Percentiles rank a stretch among this genome's conserved stretches.
Evolutionary conservation across 1,140 invertebrate genomes (phyloP).

Genomic region (Pantala flavescens): DNA sequence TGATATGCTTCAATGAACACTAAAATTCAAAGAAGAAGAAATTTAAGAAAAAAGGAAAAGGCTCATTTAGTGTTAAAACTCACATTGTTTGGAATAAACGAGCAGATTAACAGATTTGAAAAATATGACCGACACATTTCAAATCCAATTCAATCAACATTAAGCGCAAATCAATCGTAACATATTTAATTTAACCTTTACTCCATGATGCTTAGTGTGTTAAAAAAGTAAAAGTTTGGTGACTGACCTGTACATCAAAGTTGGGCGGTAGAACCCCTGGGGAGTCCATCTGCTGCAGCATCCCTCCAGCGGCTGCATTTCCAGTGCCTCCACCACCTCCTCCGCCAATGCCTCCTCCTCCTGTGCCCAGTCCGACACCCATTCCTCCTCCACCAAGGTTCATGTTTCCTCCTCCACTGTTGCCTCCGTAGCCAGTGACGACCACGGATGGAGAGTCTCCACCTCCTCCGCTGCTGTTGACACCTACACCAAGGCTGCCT

Average conservation of each 20-base stretch:
- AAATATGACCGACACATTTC: no score
- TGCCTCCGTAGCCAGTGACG: not conserved
- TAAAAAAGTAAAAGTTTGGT: no score
- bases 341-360: not conserved
- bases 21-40: no score
- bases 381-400: not conserved
- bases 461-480: not conserved
- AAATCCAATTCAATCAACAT: no score
- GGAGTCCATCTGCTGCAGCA: slow-evolving; percentile 6
- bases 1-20: no score
- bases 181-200: no score
- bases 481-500: not conserved
- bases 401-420: not conserved
- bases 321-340: not conserved
- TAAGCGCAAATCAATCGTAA: no score
- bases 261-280: not conserved
- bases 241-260: slow-evolving; percentile 2
- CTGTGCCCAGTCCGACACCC: not conserved
- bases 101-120: no score
- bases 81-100: no score
- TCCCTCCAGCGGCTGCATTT: not conserved
- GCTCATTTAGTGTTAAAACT: no score
- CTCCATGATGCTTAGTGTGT: no score
- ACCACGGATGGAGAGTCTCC: not conserved
- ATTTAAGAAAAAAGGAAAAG: no score